A percentile compares a stretch with the other conserved stretches of the same genome.
Evolutionary conservation across 1,140 invertebrate species (phyloP).

Genomic region (Harpegnathos saltator): DNA sequence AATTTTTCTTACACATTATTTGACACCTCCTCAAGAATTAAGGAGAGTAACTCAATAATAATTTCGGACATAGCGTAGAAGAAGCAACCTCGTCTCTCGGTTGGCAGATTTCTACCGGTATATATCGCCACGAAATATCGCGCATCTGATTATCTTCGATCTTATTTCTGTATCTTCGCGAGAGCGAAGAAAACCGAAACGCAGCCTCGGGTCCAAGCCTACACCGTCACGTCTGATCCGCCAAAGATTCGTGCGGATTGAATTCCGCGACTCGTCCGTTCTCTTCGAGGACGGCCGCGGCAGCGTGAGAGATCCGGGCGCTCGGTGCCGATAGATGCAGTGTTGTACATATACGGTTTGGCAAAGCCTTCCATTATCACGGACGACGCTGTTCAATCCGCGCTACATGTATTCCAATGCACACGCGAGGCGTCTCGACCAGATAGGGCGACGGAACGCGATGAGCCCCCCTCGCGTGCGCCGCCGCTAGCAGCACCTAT

Average conservation of each 20-base stretch:
- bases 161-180: no score
- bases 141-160: no score
- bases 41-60: no score
- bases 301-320: slow-evolving; percentile 67
- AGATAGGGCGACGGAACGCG: slow-evolving; percentile 62
- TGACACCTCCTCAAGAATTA: no score
- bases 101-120: no score
- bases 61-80: no score
- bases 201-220: no score
- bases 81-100: no score
- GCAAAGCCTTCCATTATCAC: slow-evolving; percentile 74
- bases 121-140: no score
- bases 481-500: slow-evolving; percentile 13
- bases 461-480: slow-evolving; percentile 24
- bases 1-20: no score
- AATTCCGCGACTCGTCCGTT: slow-evolving; percentile 37
- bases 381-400: slow-evolving; percentile 71
- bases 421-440: slow-evolving; percentile 62
- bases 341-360: slow-evolving; percentile 67
- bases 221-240: not conserved
- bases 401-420: slow-evolving; percentile 66
- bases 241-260: slow-evolving; percentile 9
- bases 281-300: slow-evolving; percentile 21
- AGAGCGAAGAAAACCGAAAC: no score
- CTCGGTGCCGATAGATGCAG: slow-evolving; percentile 60